Conservation (phyloP, 2,888 invertebrate genomes). For the Phyto melanocephala region DNA sequence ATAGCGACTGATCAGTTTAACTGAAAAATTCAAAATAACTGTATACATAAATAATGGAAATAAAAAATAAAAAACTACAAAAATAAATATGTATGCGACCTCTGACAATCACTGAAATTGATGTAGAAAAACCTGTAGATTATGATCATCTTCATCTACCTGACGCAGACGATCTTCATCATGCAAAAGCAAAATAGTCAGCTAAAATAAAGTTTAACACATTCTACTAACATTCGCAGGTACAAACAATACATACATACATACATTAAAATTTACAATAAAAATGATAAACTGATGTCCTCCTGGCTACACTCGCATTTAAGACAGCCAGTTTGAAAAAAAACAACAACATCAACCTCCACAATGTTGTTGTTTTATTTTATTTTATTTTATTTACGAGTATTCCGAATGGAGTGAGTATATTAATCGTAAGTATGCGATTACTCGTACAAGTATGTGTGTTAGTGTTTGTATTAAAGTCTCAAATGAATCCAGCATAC, state of each 20-base stretch:
- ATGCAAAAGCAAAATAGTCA: constrained; percentile 17
- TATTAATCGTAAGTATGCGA: constrained; percentile 18
- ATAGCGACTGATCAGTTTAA: constrained; percentile 44
- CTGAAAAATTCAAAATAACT: constrained; percentile 23
- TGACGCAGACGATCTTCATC: constrained; percentile 14
- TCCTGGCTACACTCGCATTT: constrained; percentile 55
- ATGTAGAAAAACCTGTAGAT: not conserved
- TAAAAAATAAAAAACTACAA: not conserved
- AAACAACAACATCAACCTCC: constrained; percentile 47
- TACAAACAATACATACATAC: not conserved
- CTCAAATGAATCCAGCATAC: constrained; percentile 44
- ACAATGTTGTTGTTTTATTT: constrained; percentile 54
- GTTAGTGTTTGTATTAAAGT: constrained; percentile 2
- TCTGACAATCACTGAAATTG: constrained; percentile 37
- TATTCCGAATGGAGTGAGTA: constrained; percentile 37
- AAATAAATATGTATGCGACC: constrained; percentile 38
- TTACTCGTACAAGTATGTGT: not conserved
- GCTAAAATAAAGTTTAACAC: constrained; percentile 37
- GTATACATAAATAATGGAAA: constrained; percentile 15
- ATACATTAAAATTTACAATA: constrained; percentile 35
- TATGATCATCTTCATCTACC: not conserved
- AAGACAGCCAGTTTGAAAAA: constrained; percentile 29
- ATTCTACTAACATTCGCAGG: not conserved
- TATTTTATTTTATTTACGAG: constrained; percentile 21
- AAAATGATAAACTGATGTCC: constrained; percentile 60